Evolutionary conservation across 2,888 invertebrate genomes (phyloP).

Genomic region (Coleophora flavipennella): DNA sequence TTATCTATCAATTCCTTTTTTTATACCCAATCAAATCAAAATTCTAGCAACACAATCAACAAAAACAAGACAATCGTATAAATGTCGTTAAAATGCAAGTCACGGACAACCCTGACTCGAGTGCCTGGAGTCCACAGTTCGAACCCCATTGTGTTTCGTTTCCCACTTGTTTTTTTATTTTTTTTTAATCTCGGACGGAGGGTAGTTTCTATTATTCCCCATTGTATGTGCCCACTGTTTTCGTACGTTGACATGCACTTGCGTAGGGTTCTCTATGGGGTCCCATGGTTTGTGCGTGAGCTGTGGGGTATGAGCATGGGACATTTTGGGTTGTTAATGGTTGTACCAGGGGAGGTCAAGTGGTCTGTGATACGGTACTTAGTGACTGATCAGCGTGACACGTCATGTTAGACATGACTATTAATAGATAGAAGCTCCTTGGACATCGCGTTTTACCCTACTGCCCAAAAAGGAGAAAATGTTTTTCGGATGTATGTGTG

Average conservation of each 20-base stretch:
- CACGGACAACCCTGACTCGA: slow-evolving; percentile 59
- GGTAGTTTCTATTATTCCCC: slow-evolving; percentile 66
- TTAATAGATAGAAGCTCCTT: no score
- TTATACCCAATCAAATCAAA: background rate
- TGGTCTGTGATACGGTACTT: slow-evolving; percentile 28
- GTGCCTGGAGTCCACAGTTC: slow-evolving; percentile 46
- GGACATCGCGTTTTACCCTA: no score
- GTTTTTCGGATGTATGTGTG: no score
- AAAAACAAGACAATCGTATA: no score
- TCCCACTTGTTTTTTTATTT: slow-evolving; percentile 53
- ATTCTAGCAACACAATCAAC: background rate
- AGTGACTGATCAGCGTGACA: slow-evolving; percentile 11
- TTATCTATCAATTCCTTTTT: background rate
- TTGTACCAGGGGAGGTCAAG: slow-evolving; percentile 39
- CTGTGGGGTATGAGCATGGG: slow-evolving; percentile 17
- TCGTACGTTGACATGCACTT: slow-evolving; percentile 60
- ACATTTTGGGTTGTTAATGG: slow-evolving; percentile 20
- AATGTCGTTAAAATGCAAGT: slow-evolving; percentile 36
- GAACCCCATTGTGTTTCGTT: slow-evolving; percentile 53
- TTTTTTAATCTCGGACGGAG: slow-evolving; percentile 44
- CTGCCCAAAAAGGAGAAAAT: no score
- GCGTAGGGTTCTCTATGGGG: slow-evolving; percentile 22
- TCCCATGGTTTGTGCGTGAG: background rate
- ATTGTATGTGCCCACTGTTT: slow-evolving; percentile 54
- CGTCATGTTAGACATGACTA: background rate